Evolutionary conservation across 2,113 vertebrate species (phyloP), one percentile per base, ranked within the genome.

Genomic region (Panthera tigris): DNA sequence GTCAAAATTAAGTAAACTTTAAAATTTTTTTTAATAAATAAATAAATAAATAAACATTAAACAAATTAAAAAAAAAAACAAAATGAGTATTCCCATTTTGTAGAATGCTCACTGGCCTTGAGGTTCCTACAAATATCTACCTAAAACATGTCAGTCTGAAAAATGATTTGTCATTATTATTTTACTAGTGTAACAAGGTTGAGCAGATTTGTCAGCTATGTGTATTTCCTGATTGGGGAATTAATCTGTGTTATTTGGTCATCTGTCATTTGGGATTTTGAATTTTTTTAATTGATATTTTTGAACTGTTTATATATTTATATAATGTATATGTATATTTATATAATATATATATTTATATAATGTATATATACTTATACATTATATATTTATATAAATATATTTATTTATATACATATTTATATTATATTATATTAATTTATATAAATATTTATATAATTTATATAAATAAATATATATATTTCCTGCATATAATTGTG

Each of bases 181-280:
- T 91, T 96, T 89, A 93, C 48, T 87, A 27, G 19, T 33, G 33
- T 88, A 95, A 36, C n/a, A 57, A 95, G 15, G 9, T n/a, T 36
- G 41, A 63, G 69, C 25, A 92, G 68, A 89, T 94, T 95, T 95
- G 23, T 79, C 63, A 91, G 36, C 8, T 76, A 48, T 63, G 83
- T 65, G 10, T 81, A 94, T 84, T 92, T 96, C 65, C 33, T 81
- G 69, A 81, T 14, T 61, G 39, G 4, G 8, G 16, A 84, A 85
- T 87, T 91, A 92, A 85, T 81, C 31, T 52, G 29, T 52, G 10
- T 52, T 61, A 65, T 61, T 73, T 94, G 50, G 33, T 94, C 61
- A 94, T 85, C 39, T 81, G 14, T 88, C 74, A 79, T 33, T 27
- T 95, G 65, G 21, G 25, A 91, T 90, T 97, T 97, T 61, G 9